Percentiles rank a stretch among this genome's conserved stretches.
phyloP scores from a whole-genome alignment of 2,888 invertebrate species.

The Ditula angustiorana region DNA sequence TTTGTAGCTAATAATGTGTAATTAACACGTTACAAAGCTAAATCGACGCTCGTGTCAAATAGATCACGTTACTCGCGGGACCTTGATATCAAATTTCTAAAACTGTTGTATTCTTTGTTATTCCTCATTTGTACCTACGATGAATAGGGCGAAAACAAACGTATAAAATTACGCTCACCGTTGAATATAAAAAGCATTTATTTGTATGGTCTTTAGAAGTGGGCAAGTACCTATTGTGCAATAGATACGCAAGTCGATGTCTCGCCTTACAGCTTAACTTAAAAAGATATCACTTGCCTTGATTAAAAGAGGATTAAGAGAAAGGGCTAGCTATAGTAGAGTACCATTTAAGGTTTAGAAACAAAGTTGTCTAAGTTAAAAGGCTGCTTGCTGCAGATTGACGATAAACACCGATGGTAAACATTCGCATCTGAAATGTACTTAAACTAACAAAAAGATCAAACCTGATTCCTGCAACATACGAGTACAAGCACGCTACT shows the following conservation, averaged over 20 bases:
- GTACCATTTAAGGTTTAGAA: not conserved
- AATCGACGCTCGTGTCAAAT: conserved; percentile 12
- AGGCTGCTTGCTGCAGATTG: conserved; percentile 2
- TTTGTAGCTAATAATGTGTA: conserved; percentile 21
- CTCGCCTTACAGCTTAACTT: conserved; percentile 20
- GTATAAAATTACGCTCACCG: conserved; percentile 29
- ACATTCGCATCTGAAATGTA: not conserved
- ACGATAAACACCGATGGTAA: not conserved
- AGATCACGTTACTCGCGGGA: conserved; percentile 19
- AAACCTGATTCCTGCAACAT: not conserved
- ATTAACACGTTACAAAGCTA: conserved; percentile 14
- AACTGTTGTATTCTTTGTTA: conserved; percentile 26
- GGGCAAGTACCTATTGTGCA: conserved; percentile 14
- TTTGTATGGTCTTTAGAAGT: conserved; percentile 9
- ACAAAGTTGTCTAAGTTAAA: not conserved
- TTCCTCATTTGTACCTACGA: conserved; percentile 11
- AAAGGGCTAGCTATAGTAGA: not conserved
- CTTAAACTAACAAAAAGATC: not conserved
- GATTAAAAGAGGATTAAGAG: not conserved
- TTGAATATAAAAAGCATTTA: conserved; percentile 22
- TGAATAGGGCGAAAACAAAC: conserved; percentile 31
- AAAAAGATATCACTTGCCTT: conserved; percentile 23
- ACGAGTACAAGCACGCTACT: not conserved
- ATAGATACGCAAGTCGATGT: conserved; percentile 17
- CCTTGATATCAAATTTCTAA: conserved; percentile 28